These are phyloP conservation scores for Hestina assimilis DNA, from an alignment of 1,140 invertebrate genomes.

Conservation along the genomic window DNA sequence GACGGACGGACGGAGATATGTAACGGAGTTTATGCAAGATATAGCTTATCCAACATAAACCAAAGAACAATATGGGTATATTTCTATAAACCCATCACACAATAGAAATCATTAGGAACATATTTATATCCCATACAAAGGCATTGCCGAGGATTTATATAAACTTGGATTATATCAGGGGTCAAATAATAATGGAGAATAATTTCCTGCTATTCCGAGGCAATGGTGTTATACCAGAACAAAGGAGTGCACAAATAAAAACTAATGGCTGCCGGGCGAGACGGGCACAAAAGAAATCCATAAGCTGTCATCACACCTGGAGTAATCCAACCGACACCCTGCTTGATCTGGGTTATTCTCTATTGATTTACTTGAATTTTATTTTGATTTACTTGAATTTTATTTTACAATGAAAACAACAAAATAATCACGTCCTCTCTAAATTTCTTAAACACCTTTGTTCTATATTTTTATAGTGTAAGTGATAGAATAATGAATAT, in stretches of 20 bases:
- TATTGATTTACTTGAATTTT: slow-evolving; percentile 56
- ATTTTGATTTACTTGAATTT: slow-evolving; percentile 56
- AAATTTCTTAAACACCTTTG: too few relatives aligned
- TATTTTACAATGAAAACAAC: slow-evolving; percentile 61
- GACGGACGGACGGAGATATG: too few relatives aligned
- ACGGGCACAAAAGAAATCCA: slow-evolving; percentile 20
- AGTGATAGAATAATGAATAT: too few relatives aligned
- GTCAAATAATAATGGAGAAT: slow-evolving; percentile 18
- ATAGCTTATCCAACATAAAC: too few relatives aligned
- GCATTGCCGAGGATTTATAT: background rate
- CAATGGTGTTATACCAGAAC: slow-evolving; percentile 17
- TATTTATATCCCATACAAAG: background rate
- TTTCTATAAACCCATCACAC: background rate
- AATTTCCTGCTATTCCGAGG: slow-evolving; percentile 11
- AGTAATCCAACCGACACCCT: slow-evolving; percentile 48
- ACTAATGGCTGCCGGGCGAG: slow-evolving; percentile 17
- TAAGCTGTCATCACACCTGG: slow-evolving; percentile 25
- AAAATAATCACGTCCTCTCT: too few relatives aligned
- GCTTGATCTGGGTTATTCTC: slow-evolving; percentile 65
- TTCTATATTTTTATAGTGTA: too few relatives aligned
- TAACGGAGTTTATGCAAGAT: too few relatives aligned
- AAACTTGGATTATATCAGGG: background rate
- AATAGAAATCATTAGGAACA: background rate
- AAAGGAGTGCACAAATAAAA: slow-evolving; percentile 25
- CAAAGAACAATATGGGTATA: too few relatives aligned